phyloP scores from a whole-genome alignment of 2,113 vertebrate species.

The Embiotoca jacksoni region DNA sequence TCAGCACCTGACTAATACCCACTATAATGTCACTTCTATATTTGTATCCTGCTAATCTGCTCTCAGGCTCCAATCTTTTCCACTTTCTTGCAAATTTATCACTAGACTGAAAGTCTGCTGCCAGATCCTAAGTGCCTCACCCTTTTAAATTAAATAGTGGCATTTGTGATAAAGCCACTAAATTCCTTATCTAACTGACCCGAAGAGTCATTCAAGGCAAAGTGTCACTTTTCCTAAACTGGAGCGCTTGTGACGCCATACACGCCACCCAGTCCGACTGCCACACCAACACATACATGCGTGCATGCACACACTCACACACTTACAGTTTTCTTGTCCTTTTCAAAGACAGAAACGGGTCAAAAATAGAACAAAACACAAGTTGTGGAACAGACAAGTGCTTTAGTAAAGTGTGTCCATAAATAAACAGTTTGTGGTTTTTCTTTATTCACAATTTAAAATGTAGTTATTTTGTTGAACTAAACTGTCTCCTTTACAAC shows the following conservation, averaged over 20 bases:
- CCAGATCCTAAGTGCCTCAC: conserved; percentile 92
- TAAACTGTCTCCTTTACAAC: conserved; percentile 28
- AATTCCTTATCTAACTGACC: conserved; percentile 97
- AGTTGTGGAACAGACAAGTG: conserved; percentile 44
- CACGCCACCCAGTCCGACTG: conserved; percentile 51
- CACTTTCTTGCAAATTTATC: conserved; percentile 93
- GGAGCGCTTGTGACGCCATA: conserved; percentile 70
- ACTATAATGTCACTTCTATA: conserved; percentile 87
- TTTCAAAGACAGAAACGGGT: conserved; percentile 77
- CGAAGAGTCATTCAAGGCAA: conserved; percentile 94
- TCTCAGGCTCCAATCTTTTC: conserved; percentile 82
- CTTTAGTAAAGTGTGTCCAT: conserved; percentile 35
- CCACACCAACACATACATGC: conserved; percentile 54
- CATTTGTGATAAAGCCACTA: conserved; percentile 99
- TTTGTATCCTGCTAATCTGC: conserved; percentile 88
- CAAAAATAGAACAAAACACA: conserved; percentile 82
- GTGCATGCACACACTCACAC: conserved; percentile 42
- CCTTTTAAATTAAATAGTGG: conserved; percentile 98
- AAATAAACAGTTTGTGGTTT: conserved; percentile 35
- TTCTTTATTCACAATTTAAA: conserved; percentile 41
- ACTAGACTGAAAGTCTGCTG: conserved; percentile 90
- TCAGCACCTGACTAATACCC: conserved; percentile 86
- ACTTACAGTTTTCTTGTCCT: conserved; percentile 75
- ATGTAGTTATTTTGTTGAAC: conserved; percentile 14
- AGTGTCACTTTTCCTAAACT: conserved; percentile 88